These are phyloP conservation scores for Pithys albifrons DNA, from an alignment of 2,113 vertebrate genomes.

Conservation along the genomic window DNA sequence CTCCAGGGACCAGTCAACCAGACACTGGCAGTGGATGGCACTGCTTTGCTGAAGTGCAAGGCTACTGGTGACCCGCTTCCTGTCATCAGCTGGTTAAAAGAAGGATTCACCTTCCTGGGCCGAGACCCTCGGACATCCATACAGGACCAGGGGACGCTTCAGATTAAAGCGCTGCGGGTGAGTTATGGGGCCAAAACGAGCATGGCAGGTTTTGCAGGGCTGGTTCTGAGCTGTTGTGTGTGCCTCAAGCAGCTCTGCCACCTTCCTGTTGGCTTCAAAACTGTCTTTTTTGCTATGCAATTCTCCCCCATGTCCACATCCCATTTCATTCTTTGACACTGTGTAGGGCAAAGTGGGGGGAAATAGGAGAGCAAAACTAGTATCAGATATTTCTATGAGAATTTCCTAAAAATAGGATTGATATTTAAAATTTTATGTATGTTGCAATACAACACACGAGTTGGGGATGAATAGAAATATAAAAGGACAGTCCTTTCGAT, in stretches of 20 bases:
- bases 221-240: neutral
- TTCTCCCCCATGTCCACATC: neutral
- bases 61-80: conserved; percentile 94
- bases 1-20: conserved; percentile 95
- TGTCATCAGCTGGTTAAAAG: conserved; percentile 95
- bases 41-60: conserved; percentile 93
- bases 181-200: neutral
- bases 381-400: neutral
- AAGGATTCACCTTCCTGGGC: conserved; percentile 91
- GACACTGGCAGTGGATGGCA: conserved; percentile 88
- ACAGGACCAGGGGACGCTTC: conserved; percentile 91
- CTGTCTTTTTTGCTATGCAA: neutral
- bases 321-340: neutral
- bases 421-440: neutral
- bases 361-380: neutral
- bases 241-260: neutral
- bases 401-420: neutral
- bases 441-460: neutral
- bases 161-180: conserved; percentile 92
- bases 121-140: conserved; percentile 91
- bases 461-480: neutral
- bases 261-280: neutral
- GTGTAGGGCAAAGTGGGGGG: rapidly evolving
- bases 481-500: neutral
- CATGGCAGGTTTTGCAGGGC: rapidly evolving